These are phyloP conservation scores for Nomada goodeniana DNA, from an alignment of 2,888 invertebrate species.

Conservation along the genomic window DNA sequence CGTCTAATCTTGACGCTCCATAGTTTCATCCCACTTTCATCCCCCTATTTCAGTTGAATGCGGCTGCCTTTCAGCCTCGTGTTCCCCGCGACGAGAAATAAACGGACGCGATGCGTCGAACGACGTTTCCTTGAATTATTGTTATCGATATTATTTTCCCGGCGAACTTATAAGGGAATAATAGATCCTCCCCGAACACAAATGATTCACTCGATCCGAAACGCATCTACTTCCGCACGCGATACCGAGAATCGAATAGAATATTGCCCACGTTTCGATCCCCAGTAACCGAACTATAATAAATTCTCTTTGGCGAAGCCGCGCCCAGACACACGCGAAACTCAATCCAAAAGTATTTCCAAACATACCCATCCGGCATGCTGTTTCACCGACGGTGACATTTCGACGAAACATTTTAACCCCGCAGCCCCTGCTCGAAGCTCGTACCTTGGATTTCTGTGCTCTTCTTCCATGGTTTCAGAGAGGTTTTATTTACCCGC, in stretches of 20 bases:
- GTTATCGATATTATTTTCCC: too few species aligned
- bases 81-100: neutral
- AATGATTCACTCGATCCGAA: too few species aligned
- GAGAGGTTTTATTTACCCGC: constrained; percentile 4
- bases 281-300: neutral
- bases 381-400: neutral
- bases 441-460: constrained; percentile 4
- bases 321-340: neutral
- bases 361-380: neutral
- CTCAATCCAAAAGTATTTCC: constrained; percentile 1
- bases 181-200: too few species aligned
- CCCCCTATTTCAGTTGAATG: constrained; percentile 11
- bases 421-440: neutral
- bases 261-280: neutral
- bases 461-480: constrained; percentile 32
- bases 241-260: too few species aligned
- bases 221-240: too few species aligned
- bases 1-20: constrained; percentile 64
- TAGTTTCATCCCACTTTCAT: constrained; percentile 45
- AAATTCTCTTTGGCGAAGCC: constrained; percentile 13
- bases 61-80: constrained; percentile 3
- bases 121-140: too few species aligned
- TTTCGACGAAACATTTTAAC: constrained; percentile 20
- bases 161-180: too few species aligned
- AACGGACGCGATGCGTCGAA: neutral